Evolutionary conservation across 2,888 invertebrate genomes (phyloP).

Genomic region (Lobophora halterata): DNA sequence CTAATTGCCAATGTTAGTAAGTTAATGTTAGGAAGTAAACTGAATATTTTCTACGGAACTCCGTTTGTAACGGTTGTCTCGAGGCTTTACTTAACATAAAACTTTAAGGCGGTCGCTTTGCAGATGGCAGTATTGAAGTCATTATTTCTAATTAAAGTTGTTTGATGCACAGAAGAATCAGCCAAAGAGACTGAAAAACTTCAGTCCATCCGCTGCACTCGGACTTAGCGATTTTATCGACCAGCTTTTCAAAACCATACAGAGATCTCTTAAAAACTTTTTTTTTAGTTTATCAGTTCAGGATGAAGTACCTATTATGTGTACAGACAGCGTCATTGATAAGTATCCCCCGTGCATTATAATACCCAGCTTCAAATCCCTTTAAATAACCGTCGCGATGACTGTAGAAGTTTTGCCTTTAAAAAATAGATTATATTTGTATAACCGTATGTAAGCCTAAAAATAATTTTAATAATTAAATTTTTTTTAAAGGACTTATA

Average conservation of each 20-base stretch:
- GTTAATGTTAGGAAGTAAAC: not conserved
- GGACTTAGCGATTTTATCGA: constrained; percentile 27
- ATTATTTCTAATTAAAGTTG: constrained; percentile 66
- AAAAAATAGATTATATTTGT: no score
- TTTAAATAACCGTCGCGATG: no score
- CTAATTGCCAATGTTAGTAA: no score
- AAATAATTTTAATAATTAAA: no score
- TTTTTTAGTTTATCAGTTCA: no score
- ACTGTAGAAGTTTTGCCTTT: no score
- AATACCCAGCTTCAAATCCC: no score
- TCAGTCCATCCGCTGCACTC: constrained; percentile 26
- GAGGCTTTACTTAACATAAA: constrained; percentile 39
- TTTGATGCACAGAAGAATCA: constrained; percentile 44
- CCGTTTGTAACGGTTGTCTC: not conserved
- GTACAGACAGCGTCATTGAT: no score
- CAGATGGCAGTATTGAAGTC: constrained; percentile 43
- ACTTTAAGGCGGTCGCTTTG: constrained; percentile 41
- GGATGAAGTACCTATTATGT: no score
- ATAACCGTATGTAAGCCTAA: no score
- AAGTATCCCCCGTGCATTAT: no score
- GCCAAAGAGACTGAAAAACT: constrained; percentile 32
- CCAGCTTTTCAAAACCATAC: constrained; percentile 28
- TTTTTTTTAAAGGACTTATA: no score
- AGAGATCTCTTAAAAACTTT: not conserved
- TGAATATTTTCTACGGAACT: not conserved